A percentile compares a stretch with the other conserved stretches of the same genome.
These are phyloP conservation scores for Myiothlypis chrysogaster DNA, from an alignment of 2,797 vertebrate species.

Conservation along the genomic window DNA sequence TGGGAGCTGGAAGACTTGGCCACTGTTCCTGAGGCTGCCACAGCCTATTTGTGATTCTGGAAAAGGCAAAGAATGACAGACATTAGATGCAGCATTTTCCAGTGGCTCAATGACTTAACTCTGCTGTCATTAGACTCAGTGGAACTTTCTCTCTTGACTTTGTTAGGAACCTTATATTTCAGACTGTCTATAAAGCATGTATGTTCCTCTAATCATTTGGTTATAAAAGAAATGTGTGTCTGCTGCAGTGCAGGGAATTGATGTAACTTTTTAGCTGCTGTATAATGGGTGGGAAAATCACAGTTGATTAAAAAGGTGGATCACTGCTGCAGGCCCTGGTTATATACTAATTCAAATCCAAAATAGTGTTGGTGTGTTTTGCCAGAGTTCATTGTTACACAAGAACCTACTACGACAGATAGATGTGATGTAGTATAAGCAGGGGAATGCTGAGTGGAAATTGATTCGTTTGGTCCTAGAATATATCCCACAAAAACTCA, in stretches of 20 bases:
- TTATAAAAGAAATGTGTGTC: background rate
- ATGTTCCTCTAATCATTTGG: background rate
- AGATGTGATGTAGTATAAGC: background rate
- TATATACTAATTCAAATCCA: background rate
- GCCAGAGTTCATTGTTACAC: background rate
- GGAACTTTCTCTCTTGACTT: background rate
- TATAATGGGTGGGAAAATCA: background rate
- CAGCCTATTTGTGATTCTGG: background rate
- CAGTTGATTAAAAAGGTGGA: background rate
- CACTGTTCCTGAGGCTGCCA: background rate
- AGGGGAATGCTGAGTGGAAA: background rate
- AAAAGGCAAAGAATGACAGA: background rate
- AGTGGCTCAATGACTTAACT: background rate
- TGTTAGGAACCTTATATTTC: background rate
- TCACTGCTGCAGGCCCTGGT: background rate
- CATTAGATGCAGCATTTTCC: background rate
- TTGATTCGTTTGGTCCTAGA: background rate
- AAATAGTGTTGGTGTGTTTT: background rate
- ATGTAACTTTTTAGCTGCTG: background rate
- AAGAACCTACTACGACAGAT: background rate
- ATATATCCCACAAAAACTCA: background rate
- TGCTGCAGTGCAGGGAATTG: background rate
- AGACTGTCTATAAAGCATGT: background rate
- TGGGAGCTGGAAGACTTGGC: background rate
- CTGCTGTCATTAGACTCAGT: background rate